Evolutionary conservation across 2,888 invertebrate genomes (phyloP).

Genomic region (Trichogramma evanescens): DNA sequence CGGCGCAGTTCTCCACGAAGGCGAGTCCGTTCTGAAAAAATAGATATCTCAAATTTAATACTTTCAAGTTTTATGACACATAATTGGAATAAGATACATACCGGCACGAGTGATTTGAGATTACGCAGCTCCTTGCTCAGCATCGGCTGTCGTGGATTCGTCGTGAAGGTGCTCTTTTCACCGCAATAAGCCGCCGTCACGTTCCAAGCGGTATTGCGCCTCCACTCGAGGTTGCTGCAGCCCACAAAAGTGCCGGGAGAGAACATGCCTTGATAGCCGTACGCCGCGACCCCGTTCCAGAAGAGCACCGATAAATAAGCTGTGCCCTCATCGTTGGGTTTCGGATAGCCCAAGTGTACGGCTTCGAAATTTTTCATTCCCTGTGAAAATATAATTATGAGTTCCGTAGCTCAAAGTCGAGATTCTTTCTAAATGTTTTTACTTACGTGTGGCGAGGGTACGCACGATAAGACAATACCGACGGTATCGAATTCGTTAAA

Average conservation of each 20-base stretch:
- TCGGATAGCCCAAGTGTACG: conserved; percentile 35
- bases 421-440: neutral
- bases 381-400: conserved; percentile 23
- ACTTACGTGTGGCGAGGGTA: conserved; percentile 46
- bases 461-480: conserved; percentile 59
- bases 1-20: conserved; percentile 31
- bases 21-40: conserved; percentile 27
- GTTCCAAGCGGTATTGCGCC: conserved; percentile 48
- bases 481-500: conserved; percentile 70
- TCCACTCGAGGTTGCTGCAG: conserved; percentile 60
- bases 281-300: conserved; percentile 45
- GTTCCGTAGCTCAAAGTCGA: neutral
- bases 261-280: conserved; percentile 52
- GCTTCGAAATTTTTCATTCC: conserved; percentile 44
- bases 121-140: conserved; percentile 49
- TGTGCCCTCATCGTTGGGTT: conserved; percentile 25
- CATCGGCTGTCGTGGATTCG: conserved; percentile 53
- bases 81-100: conserved; percentile 18
- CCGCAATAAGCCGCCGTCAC: conserved; percentile 58
- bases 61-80: neutral
- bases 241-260: conserved; percentile 54
- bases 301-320: conserved; percentile 47
- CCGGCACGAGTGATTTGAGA: conserved; percentile 43
- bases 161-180: conserved; percentile 57
- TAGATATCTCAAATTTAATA: neutral